phyloP scores from a whole-genome alignment of 35 echinoderm and acorn worm genomes.

The Heliocidaris tuberculata region DNA sequence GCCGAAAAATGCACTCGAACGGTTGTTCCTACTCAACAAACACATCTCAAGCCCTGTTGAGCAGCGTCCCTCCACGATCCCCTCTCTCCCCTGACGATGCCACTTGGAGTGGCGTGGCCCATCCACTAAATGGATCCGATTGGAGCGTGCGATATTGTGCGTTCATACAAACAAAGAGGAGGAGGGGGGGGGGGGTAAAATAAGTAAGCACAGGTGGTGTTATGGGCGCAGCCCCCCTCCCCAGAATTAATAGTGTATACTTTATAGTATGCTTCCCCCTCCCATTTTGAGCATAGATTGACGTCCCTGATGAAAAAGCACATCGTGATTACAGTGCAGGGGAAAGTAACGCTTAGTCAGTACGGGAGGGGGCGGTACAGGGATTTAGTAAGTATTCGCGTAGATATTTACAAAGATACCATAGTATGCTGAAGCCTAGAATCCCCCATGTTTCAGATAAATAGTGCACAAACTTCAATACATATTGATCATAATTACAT shows the following conservation, averaged over 20 bases:
- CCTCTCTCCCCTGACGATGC: not conserved
- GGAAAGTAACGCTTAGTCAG: too few species aligned
- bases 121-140: not conserved
- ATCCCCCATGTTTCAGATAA: too few species aligned
- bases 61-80: not conserved
- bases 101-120: not conserved
- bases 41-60: not conserved
- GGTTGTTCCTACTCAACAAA: not conserved
- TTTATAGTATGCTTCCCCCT: not conserved
- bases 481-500: too few species aligned
- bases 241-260: not conserved
- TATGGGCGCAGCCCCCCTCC: not conserved
- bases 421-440: too few species aligned
- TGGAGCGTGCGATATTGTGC: not conserved
- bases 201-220: not conserved
- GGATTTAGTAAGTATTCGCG: too few species aligned
- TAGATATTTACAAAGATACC: too few species aligned
- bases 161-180: not conserved
- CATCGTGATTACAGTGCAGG: not conserved
- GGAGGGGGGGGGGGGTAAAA: not conserved
- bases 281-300: not conserved
- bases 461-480: too few species aligned
- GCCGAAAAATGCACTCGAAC: slow-evolving; percentile 3
- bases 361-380: not conserved
- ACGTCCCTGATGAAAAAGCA: not conserved